These are phyloP conservation scores for Apis florea DNA, from an alignment of 1,140 invertebrate species.

Conservation along the genomic window DNA sequence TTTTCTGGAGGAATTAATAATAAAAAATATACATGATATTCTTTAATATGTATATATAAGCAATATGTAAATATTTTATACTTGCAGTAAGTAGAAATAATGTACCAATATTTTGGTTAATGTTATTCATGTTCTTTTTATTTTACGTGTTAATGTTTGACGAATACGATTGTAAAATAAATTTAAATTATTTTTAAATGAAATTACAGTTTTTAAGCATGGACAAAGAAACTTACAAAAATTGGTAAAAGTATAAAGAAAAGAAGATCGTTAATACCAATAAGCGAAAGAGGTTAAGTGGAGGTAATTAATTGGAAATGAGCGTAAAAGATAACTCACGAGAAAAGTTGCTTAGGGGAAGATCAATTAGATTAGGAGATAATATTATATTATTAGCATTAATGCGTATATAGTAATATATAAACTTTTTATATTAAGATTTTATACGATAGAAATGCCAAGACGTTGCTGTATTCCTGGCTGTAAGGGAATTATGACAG, in stretches of 20 bases:
- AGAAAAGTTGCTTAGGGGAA: background rate
- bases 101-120: background rate
- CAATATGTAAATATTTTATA: too few species aligned
- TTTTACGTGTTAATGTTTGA: background rate
- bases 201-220: background rate
- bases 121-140: background rate
- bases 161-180: background rate
- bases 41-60: too few species aligned
- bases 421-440: background rate
- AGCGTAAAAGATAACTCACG: background rate
- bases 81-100: background rate
- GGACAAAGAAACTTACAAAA: background rate
- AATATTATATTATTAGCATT: background rate
- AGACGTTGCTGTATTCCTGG: background rate
- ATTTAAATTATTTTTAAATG: background rate
- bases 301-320: background rate
- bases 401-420: background rate
- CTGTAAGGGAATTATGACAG: background rate
- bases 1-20: background rate
- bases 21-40: too few species aligned
- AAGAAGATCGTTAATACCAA: background rate
- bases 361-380: background rate
- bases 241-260: background rate
- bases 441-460: background rate
- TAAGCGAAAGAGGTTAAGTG: background rate